These are phyloP conservation scores for Buceros bicornis DNA, from an alignment of 2,797 vertebrate species.

Conservation along the genomic window DNA sequence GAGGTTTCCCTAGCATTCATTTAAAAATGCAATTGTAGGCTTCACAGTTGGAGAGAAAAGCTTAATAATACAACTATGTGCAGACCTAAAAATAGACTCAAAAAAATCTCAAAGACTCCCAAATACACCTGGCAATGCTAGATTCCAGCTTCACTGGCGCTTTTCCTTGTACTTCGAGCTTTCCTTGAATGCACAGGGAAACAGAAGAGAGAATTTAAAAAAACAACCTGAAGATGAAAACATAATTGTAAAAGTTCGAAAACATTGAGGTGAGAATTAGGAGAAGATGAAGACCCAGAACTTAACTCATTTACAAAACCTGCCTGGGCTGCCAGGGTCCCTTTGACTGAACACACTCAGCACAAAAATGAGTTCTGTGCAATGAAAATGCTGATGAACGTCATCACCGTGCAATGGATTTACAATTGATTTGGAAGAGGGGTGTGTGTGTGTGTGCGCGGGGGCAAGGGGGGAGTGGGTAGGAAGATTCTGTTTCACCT, in stretches of 20 bases:
- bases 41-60: constrained; percentile 55
- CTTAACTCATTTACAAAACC: constrained; percentile 34
- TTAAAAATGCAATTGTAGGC: constrained; percentile 33
- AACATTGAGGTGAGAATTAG: not conserved
- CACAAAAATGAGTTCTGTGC: constrained; percentile 11
- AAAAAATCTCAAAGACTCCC: not conserved
- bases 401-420: not conserved
- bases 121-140: not conserved
- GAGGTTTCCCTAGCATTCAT: constrained; percentile 15
- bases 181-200: not conserved
- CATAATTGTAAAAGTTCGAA: not conserved
- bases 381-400: constrained; percentile 17
- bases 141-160: not conserved
- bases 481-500: constrained; percentile 57
- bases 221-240: not conserved
- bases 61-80: constrained; percentile 43
- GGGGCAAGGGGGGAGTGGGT: not conserved
- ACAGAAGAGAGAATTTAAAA: not conserved
- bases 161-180: not conserved
- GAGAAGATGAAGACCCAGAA: not conserved
- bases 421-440: constrained; percentile 35
- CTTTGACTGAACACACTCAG: constrained; percentile 30
- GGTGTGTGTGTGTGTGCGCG: too few relatives aligned
- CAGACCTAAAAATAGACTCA: constrained; percentile 37
- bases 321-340: not conserved